Conservation (phyloP, 2,797 vertebrate species). For the Clarias platycephalus region DNA sequence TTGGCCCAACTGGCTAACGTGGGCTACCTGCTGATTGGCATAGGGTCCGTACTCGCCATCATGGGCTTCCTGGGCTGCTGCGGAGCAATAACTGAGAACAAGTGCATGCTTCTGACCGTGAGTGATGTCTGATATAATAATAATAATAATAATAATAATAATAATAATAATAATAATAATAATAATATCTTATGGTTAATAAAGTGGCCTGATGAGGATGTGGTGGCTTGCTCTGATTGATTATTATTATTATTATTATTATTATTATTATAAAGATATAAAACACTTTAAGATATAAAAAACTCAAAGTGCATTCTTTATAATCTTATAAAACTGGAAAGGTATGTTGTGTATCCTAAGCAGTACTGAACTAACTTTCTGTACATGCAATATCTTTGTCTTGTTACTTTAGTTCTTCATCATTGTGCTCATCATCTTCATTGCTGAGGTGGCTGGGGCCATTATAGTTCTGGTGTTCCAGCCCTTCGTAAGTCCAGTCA, state of each 20-base stretch:
- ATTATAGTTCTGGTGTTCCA: constrained; percentile 74
- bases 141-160: too few species aligned
- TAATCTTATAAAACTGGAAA: neutral
- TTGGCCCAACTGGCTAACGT: constrained; percentile 67
- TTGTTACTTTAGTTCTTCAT: constrained; percentile 74
- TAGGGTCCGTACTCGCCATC: constrained; percentile 72
- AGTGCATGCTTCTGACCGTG: constrained; percentile 79
- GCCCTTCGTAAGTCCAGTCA: constrained; percentile 69
- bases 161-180: neutral
- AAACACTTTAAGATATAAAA: too few species aligned
- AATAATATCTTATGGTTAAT: neutral
- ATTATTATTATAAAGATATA: too few species aligned
- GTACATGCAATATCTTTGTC: neutral
- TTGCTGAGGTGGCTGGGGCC: constrained; percentile 74
- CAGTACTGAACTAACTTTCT: neutral
- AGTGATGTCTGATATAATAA: constrained; percentile 47
- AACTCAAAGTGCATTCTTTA: too few species aligned
- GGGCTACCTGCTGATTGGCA: constrained; percentile 74
- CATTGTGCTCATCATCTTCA: constrained; percentile 79
- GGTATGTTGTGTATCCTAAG: neutral
- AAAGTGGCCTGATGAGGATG: neutral
- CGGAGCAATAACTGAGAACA: constrained; percentile 77
- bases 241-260: too few species aligned
- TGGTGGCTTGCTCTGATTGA: neutral
- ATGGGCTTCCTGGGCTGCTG: constrained; percentile 83